Evolutionary conservation across 2,888 invertebrate genomes (phyloP), one percentile per base, ranked within the genome.

Genomic region (Cacoxenus indagator): DNA sequence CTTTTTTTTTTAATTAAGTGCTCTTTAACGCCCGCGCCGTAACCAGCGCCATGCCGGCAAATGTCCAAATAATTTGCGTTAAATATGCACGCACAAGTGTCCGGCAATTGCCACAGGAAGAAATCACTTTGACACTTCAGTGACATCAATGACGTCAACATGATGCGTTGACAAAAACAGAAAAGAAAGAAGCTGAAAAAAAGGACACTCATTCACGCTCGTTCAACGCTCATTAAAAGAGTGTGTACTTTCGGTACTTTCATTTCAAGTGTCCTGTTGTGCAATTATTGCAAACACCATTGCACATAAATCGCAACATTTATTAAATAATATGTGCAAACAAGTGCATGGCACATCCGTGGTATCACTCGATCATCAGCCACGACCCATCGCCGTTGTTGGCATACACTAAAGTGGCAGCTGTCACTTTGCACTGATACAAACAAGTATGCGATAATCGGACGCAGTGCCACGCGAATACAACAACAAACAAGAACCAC

Each of bases 381-480:
- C 37, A 4, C 31, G 9, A 4, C 31, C 4, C 31, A 6, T 9
- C 31, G 31, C 31, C 9, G 31, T 9, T 37, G 5, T 14, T 37
- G 14, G 22, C 51, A 51, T 19, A 22, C 22, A 62, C 86, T n/a
- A n/a, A 86, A 87, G 84, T 86, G 83, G 78, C 86, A 87, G 85
- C 87, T 86, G 86, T 85, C 87, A 84, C 73, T 77, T 37, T 81
- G 76, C 79, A 78, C 76, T 76, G 75, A 43, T 64, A 70, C 67
- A 75, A 76, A 77, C 77, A 79, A 84, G 84, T 85, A 84, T 80
- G 81, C 83, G 85, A 85, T 84, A 83, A 81, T 83, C 75, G 71
- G 71, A 57, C 67, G 69, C 54, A 43, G 19, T 61, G n/a, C n/a
- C n/a, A n/a, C n/a, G 65, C 37, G 31, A 59, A 5, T 55, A 14